Evolutionary conservation across 2,888 invertebrate genomes (phyloP).

Genomic region (Chymomyza fuscimana): DNA sequence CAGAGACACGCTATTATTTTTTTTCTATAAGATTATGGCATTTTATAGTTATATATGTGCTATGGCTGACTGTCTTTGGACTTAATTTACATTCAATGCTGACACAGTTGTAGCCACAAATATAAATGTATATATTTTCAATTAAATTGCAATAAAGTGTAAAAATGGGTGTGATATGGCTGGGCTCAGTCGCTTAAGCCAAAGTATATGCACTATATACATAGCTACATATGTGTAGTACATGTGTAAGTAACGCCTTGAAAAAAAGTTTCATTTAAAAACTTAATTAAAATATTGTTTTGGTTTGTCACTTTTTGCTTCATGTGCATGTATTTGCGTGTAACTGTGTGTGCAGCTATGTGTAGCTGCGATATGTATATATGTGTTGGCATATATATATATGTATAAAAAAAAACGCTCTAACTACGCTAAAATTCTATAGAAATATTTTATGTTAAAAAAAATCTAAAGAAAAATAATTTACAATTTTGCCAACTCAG

Average conservation of each 20-base stretch:
- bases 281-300: constrained; percentile 60
- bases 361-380: too few species aligned
- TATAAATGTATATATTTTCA: constrained; percentile 44
- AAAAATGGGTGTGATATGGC: constrained; percentile 56
- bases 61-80: neutral
- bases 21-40: constrained; percentile 15
- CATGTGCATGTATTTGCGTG: constrained; percentile 20
- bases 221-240: constrained; percentile 17
- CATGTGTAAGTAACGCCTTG: constrained; percentile 26
- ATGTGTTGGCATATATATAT: too few species aligned
- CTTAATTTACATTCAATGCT: constrained; percentile 22
- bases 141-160: constrained; percentile 66
- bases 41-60: constrained; percentile 15
- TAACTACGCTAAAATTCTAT: constrained; percentile 27
- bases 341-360: constrained; percentile 1
- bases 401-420: neutral
- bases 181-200: constrained; percentile 7
- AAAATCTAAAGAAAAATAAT: neutral
- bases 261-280: constrained; percentile 67
- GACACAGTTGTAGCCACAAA: constrained; percentile 51
- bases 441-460: neutral
- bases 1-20: constrained; percentile 27
- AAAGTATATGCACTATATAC: constrained; percentile 31
- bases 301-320: constrained; percentile 34
- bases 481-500: neutral